Conservation (phyloP, 2,888 invertebrate genomes). For the Trisateles emortualis region DNA sequence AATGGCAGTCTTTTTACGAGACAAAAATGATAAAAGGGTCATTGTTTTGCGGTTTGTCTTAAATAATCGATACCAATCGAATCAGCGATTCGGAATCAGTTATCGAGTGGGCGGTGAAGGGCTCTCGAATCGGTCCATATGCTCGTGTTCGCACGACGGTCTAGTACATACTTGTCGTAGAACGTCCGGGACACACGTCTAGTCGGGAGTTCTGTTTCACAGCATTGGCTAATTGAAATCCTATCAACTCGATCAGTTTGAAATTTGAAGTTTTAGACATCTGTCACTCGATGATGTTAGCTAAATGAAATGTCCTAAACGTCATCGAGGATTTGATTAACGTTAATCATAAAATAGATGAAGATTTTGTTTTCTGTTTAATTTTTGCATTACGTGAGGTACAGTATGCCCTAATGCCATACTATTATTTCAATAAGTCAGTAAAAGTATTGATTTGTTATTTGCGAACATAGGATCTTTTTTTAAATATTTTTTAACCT, state of each 20-base stretch:
- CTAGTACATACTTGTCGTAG: conserved; percentile 64
- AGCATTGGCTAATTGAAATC: conserved; percentile 69
- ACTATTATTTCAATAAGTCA: too few relatives aligned
- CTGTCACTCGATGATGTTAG: conserved; percentile 25
- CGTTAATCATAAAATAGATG: background rate
- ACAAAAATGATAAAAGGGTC: conserved; percentile 54
- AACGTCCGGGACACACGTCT: conserved; percentile 63
- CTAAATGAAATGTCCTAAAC: conserved; percentile 11
- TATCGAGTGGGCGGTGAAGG: conserved; percentile 65
- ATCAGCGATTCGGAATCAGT: conserved; percentile 69
- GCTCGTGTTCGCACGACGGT: conserved; percentile 60
- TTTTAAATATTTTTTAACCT: too few relatives aligned
- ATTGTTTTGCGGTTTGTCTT: conserved; percentile 61
- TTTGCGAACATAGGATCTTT: too few relatives aligned
- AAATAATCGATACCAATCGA: conserved; percentile 70
- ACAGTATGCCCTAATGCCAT: too few relatives aligned
- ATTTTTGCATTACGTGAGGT: too few relatives aligned
- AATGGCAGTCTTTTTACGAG: conserved; percentile 28
- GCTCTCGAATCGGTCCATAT: conserved; percentile 63
- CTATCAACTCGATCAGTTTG: conserved; percentile 52
- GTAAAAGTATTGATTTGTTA: too few relatives aligned
- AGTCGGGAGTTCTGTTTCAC: conserved; percentile 54
- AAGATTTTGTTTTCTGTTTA: too few relatives aligned
- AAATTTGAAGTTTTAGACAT: conserved; percentile 41
- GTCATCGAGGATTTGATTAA: background rate